These are phyloP conservation scores for Anniella stebbinsi DNA, from an alignment of 2,797 vertebrate species.

Conservation along the genomic window DNA sequence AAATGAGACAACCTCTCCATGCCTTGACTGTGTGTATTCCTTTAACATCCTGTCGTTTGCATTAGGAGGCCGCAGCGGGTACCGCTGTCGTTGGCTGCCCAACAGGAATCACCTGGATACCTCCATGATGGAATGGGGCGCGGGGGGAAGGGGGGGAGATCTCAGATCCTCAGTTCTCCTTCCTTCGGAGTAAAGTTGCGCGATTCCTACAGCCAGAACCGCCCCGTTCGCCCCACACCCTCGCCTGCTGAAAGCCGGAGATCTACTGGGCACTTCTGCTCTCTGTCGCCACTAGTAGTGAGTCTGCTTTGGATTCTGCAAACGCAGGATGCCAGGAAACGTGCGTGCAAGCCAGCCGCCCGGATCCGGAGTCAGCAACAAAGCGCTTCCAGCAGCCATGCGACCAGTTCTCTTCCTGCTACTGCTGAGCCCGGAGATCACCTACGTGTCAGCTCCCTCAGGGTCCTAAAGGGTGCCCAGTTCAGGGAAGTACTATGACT, in stretches of 20 bases:
- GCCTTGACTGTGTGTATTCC: not conserved
- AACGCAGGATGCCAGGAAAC: not conserved
- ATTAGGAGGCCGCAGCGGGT: not conserved
- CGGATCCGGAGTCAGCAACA: not conserved
- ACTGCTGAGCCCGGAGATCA: not conserved
- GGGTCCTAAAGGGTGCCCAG: not conserved
- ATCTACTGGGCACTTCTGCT: not conserved
- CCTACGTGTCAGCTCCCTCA: not conserved
- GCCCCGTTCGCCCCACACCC: no score
- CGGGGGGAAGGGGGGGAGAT: no score
- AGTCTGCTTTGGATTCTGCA: not conserved
- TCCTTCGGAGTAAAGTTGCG: not conserved
- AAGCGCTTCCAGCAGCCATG: not conserved
- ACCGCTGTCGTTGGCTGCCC: not conserved
- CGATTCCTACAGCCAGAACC: no score
- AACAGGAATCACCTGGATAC: not conserved
- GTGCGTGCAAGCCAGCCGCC: not conserved
- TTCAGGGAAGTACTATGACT: no score
- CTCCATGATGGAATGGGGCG: not conserved
- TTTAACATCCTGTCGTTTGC: not conserved
- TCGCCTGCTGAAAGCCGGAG: no score
- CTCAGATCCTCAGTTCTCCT: not conserved
- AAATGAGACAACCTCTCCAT: not conserved
- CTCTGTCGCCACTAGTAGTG: no score
- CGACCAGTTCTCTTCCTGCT: not conserved